Conservation (phyloP, 2,797 vertebrate genomes). For the Serranus cabrilla region DNA sequence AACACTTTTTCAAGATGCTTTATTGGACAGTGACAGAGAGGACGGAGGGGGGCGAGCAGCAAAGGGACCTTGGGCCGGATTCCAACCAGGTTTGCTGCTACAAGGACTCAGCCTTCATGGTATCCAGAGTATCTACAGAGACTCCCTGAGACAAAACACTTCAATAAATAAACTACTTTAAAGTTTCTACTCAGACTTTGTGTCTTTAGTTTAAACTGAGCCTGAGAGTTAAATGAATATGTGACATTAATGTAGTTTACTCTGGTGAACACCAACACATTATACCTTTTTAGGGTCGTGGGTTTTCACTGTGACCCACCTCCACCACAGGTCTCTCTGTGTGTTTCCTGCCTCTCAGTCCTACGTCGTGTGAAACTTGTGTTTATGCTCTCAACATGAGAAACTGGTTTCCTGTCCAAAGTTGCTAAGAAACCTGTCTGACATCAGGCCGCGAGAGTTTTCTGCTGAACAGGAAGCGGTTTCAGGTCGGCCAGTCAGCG, state of each 20-base stretch:
- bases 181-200: not conserved
- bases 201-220: not conserved
- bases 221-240: not conserved
- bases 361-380: slow-evolving; percentile 19
- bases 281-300: not conserved
- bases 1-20: too few species aligned
- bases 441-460: not conserved
- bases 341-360: slow-evolving; percentile 38
- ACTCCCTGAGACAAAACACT: too few species aligned
- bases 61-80: too few species aligned
- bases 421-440: slow-evolving; percentile 44
- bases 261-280: not conserved
- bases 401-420: slow-evolving; percentile 56
- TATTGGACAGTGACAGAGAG: too few species aligned
- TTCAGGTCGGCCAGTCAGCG: slow-evolving; percentile 49
- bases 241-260: not conserved
- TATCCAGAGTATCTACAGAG: too few species aligned
- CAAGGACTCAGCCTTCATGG: too few species aligned
- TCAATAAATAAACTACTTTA: not conserved
- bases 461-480: slow-evolving; percentile 57
- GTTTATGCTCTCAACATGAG: slow-evolving; percentile 13
- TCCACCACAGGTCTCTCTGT: slow-evolving; percentile 35
- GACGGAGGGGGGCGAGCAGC: too few species aligned
- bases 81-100: too few species aligned
- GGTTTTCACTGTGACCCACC: not conserved